Evolutionary conservation across 2,888 invertebrate species (phyloP).

Genomic region (Nudaria mundana): DNA sequence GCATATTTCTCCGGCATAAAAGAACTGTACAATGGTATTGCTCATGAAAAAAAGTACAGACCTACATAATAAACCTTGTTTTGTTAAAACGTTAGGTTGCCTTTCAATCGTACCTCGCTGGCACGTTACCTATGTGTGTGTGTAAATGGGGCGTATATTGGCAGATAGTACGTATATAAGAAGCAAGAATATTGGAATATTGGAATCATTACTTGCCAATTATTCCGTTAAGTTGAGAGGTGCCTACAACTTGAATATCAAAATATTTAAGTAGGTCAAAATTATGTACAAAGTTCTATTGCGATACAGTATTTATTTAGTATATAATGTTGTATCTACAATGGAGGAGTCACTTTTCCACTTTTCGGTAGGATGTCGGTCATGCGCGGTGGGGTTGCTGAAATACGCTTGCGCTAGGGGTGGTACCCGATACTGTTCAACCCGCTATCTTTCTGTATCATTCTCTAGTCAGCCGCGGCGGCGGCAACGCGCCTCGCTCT

Average conservation of each 20-base stretch:
- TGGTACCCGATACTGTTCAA: slow-evolving; percentile 67
- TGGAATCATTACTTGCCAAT: slow-evolving; percentile 21
- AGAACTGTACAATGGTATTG: slow-evolving; percentile 54
- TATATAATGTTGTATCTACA: slow-evolving; percentile 77
- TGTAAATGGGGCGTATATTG: slow-evolving; percentile 29
- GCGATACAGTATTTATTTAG: slow-evolving; percentile 76
- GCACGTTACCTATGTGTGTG: slow-evolving; percentile 21
- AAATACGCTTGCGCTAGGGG: slow-evolving; percentile 73
- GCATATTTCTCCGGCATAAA: slow-evolving; percentile 62
- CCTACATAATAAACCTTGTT: slow-evolving; percentile 24
- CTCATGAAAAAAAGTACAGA: slow-evolving; percentile 42
- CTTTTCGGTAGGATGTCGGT: slow-evolving; percentile 77
- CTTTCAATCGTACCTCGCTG: slow-evolving; percentile 26
- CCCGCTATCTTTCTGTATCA: slow-evolving; percentile 74
- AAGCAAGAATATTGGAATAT: slow-evolving; percentile 14
- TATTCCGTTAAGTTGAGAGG: slow-evolving; percentile 24
- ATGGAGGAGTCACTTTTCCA: slow-evolving; percentile 80
- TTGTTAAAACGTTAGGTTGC: slow-evolving; percentile 13
- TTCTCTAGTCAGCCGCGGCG: slow-evolving; percentile 73
- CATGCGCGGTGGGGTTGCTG: slow-evolving; percentile 62
- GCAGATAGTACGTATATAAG: slow-evolving; percentile 32
- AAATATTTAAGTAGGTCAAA: slow-evolving; percentile 59
- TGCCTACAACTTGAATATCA: slow-evolving; percentile 40
- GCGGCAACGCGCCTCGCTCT: slow-evolving; percentile 59
- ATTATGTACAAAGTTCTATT: slow-evolving; percentile 63